phyloP scores from a whole-genome alignment of 2,797 vertebrate genomes.

The Nyctalus aviator region DNA sequence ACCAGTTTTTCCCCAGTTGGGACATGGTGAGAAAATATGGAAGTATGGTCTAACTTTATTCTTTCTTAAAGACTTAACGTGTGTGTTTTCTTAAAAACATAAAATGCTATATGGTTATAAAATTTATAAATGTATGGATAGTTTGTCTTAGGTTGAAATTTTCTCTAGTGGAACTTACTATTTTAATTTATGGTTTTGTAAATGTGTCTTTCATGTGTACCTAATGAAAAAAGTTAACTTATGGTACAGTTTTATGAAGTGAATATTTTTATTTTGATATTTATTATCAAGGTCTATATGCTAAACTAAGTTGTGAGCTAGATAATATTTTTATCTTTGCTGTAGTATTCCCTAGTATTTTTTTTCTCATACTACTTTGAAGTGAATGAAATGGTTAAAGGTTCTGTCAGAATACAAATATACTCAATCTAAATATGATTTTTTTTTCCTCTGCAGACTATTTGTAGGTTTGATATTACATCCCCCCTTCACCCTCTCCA shows the following conservation, averaged over 20 bases:
- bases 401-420: conserved; percentile 17
- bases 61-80: conserved; percentile 32
- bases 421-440: background rate
- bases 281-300: conserved; percentile 8
- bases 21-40: conserved; percentile 34
- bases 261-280: conserved; percentile 26
- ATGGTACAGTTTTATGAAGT: conserved; percentile 8
- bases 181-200: conserved; percentile 43
- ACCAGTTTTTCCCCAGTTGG: background rate
- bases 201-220: conserved; percentile 15
- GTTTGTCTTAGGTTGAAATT: conserved; percentile 55
- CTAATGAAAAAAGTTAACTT: conserved; percentile 51
- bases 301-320: background rate
- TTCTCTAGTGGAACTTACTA: background rate
- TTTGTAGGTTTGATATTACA: conserved; percentile 3
- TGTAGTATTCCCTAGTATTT: conserved; percentile 2
- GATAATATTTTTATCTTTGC: background rate
- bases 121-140: background rate
- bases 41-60: conserved; percentile 4
- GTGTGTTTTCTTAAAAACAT: background rate
- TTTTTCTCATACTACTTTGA: background rate
- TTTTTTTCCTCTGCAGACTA: conserved; percentile 21
- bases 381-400: background rate
- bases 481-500: background rate
- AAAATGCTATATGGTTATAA: conserved; percentile 41